phyloP scores from a whole-genome alignment of 1,140 invertebrate species.

The Scaptomyza hsui region DNA sequence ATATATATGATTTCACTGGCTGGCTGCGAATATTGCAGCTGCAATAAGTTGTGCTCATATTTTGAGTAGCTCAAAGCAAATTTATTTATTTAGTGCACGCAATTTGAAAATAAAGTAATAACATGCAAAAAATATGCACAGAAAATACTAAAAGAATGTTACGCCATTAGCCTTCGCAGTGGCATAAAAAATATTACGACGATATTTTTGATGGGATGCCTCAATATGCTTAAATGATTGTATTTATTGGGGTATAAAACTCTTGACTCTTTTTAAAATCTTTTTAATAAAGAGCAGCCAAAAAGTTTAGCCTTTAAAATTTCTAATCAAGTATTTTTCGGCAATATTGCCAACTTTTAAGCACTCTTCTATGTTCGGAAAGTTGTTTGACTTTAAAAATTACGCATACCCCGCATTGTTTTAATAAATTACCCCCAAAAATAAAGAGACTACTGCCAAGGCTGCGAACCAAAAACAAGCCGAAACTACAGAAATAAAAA shows the following conservation, averaged over 20 bases:
- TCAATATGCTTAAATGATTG: neutral
- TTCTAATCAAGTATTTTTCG: neutral
- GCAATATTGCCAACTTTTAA: neutral
- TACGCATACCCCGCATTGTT: constrained; percentile 52
- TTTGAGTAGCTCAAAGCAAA: constrained; percentile 28
- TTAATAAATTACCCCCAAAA: constrained; percentile 65
- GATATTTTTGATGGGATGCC: too few relatives aligned
- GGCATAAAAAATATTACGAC: too few relatives aligned
- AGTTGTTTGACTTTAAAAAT: constrained; percentile 35
- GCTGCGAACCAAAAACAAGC: constrained; percentile 17
- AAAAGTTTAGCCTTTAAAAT: too few relatives aligned
- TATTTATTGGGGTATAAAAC: neutral
- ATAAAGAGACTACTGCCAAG: constrained; percentile 52
- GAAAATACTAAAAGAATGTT: constrained; percentile 1
- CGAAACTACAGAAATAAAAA: constrained; percentile 14
- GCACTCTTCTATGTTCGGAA: neutral
- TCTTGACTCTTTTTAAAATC: neutral
- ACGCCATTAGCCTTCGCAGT: too few relatives aligned
- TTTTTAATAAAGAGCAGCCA: neutral
- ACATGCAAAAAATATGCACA: neutral
- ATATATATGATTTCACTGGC: constrained; percentile 50
- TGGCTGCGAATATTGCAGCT: constrained; percentile 1
- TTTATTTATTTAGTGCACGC: constrained; percentile 21
- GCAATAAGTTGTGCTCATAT: constrained; percentile 15
- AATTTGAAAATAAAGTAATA: constrained; percentile 10